A percentile compares a stretch with the other conserved stretches of the same genome.
Evolutionary conservation across 2,113 vertebrate species (phyloP).

Genomic region (Pomatostomus ruficeps): DNA sequence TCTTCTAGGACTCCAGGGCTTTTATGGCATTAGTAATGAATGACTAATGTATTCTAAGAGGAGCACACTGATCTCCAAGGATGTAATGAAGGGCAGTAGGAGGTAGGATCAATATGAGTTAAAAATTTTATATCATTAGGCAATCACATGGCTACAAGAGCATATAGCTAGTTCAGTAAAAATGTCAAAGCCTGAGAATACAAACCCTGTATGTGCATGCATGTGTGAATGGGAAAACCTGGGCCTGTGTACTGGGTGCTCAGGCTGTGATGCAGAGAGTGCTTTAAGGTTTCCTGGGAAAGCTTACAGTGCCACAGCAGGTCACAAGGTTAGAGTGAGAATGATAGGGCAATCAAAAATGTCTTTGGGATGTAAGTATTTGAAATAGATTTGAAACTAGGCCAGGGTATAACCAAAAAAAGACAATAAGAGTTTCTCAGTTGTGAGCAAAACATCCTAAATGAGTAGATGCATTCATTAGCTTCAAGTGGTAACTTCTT

Average conservation of each 20-base stretch:
- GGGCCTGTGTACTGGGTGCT: not conserved
- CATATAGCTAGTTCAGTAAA: not conserved
- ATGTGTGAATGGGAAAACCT: not conserved
- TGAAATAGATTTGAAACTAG: not conserved
- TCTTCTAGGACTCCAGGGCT: slow-evolving; percentile 2
- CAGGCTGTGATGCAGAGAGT: not conserved
- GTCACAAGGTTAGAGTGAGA: fast-evolving
- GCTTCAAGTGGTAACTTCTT: not conserved
- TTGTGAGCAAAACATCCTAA: not conserved
- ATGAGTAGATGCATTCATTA: not conserved
- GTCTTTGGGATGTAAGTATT: not conserved
- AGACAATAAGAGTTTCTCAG: not conserved
- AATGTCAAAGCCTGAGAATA: not conserved
- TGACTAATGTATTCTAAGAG: slow-evolving; percentile 18
- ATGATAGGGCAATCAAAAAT: not conserved
- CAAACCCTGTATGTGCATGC: not conserved
- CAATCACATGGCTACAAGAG: not conserved
- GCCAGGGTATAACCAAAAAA: not conserved
- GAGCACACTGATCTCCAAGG: slow-evolving; percentile 4
- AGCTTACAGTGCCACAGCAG: not conserved
- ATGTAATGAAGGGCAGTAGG: slow-evolving; percentile 18
- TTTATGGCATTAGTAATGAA: not conserved
- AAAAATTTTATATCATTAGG: slow-evolving; percentile 18
- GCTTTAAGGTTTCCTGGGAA: not conserved
- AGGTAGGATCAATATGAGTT: slow-evolving; percentile 25